Base-by-base conservation (phyloP, 2,888 invertebrate genomes). In the Andrena bicolor region DNA sequence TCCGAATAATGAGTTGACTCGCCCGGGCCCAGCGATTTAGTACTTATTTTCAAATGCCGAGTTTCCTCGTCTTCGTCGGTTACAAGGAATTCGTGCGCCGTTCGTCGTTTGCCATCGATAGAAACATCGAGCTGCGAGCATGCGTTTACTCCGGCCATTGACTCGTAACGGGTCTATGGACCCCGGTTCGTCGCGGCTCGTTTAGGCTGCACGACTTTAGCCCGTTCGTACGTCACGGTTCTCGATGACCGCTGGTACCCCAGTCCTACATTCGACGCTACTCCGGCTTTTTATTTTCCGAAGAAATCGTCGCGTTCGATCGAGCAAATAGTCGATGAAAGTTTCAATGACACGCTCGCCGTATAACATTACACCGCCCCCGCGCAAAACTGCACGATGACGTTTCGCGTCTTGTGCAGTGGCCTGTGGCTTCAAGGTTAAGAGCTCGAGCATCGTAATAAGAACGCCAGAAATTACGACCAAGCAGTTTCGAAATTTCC, bases 111-210 rank as follows among this genome's bases (percentile, higher is more conserved):
- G 83, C 84, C 87, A 87, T 91, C 88, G 90, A 90, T 89, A 90
- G 90, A 88, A 84, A 82, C 85, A 90, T 90, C 80, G 86, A 81
- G 84, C 82, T 75, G 86, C 88, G 86, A 87, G 90, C 88, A 86
- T 69, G 81, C 83, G 84, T 87, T 84, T 71, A 79, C 82, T 78
- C 74, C 87, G 92, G 92, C 89, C 92, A 89, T 92, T 92, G 92
- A 92, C 92, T 92, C 89, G 91, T 92, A 92, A 91, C 91, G 92
- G 92, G 89, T 83, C 88, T 88, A 89, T 89, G 83, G 85, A 76
- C 80, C 76, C 65, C 58, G 73, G 72, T 74, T 79, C 70, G 86
- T 86, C 75, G 81, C 81, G 81, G 84, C 63, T 78, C 82, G 66
- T 84, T 84, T 82, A 30, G 82, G 80, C 73, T 65, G 75, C 66